Conservation (phyloP, 1,140 invertebrate genomes). For the Zophobas atratus region DNA sequence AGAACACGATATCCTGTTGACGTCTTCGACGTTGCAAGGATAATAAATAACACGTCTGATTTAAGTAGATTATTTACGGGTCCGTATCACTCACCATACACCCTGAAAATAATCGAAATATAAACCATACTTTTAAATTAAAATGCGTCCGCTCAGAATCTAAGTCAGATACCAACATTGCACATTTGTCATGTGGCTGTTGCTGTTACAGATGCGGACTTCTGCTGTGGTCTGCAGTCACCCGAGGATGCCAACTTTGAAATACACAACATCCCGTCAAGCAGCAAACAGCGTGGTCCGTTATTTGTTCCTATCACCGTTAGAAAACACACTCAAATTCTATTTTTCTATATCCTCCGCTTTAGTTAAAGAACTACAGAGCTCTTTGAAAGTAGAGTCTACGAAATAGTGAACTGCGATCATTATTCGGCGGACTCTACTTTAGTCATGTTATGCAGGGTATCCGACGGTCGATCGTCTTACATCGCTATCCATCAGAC, state of each 20-base stretch:
- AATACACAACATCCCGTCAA: slow-evolving; percentile 56
- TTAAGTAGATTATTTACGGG: too few relatives aligned
- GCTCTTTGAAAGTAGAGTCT: not conserved
- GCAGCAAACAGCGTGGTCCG: slow-evolving; percentile 65
- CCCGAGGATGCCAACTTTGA: slow-evolving; percentile 76
- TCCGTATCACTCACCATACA: too few relatives aligned
- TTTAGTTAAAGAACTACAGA: slow-evolving; percentile 37
- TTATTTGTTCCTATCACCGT: slow-evolving; percentile 54
- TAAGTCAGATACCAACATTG: not conserved
- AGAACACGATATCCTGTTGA: not conserved
- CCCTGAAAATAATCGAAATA: too few relatives aligned
- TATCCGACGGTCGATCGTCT: slow-evolving; percentile 3
- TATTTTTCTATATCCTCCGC: slow-evolving; percentile 31
- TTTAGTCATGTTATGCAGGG: slow-evolving; percentile 35
- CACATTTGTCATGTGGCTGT: slow-evolving; percentile 60
- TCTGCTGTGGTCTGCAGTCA: slow-evolving; percentile 86
- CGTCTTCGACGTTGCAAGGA: too few relatives aligned
- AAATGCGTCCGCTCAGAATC: too few relatives aligned
- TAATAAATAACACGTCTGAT: too few relatives aligned
- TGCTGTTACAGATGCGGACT: slow-evolving; percentile 88
- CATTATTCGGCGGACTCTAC: not conserved
- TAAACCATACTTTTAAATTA: too few relatives aligned
- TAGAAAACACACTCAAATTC: slow-evolving; percentile 29
- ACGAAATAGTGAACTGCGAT: too few relatives aligned
- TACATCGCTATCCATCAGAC: slow-evolving; percentile 13